A percentile compares a stretch with the other conserved stretches of the same genome.
These are phyloP conservation scores for Drosophila bipectinata DNA, from an alignment of 1,140 invertebrate genomes.

Conservation along the genomic window DNA sequence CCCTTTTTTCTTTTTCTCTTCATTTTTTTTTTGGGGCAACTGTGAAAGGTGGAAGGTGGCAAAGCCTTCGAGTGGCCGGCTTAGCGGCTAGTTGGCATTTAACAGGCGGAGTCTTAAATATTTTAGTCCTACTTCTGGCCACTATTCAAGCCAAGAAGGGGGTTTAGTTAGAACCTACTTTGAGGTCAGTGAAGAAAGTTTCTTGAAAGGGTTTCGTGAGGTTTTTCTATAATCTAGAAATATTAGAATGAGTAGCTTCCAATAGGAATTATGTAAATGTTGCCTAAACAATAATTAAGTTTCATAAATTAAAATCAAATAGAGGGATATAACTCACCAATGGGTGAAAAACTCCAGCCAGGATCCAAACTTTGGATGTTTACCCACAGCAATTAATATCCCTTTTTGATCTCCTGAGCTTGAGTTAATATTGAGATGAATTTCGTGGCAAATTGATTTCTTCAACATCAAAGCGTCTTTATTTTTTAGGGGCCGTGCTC, in stretches of 20 bases:
- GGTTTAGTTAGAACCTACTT: neutral
- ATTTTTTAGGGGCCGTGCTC: slow-evolving; percentile 4
- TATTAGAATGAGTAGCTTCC: neutral
- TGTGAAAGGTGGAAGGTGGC: slow-evolving; percentile 42
- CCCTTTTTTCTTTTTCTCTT: slow-evolving; percentile 1
- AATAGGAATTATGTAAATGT: slow-evolving; percentile 16
- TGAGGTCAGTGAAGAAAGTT: neutral
- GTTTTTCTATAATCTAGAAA: no score
- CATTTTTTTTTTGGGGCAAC: slow-evolving; percentile 20
- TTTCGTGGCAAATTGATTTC: slow-evolving; percentile 12
- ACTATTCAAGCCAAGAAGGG: slow-evolving; percentile 1
- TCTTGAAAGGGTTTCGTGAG: neutral
- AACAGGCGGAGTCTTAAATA: slow-evolving; percentile 47
- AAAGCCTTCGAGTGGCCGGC: slow-evolving; percentile 43
- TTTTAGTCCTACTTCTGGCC: slow-evolving; percentile 35
- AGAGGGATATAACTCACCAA: slow-evolving; percentile 19
- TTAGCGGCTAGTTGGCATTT: slow-evolving; percentile 52
- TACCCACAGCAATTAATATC: slow-evolving; percentile 62
- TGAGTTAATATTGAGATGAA: slow-evolving; percentile 66
- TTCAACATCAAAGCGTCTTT: slow-evolving; percentile 61
- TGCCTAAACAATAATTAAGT: slow-evolving; percentile 41
- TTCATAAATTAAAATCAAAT: slow-evolving; percentile 33
- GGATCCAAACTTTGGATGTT: slow-evolving; percentile 34
- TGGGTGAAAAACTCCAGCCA: slow-evolving; percentile 15
- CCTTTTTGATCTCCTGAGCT: slow-evolving; percentile 65